Conservation (phyloP, 2,888 invertebrate genomes). For the Pocota personata region DNA sequence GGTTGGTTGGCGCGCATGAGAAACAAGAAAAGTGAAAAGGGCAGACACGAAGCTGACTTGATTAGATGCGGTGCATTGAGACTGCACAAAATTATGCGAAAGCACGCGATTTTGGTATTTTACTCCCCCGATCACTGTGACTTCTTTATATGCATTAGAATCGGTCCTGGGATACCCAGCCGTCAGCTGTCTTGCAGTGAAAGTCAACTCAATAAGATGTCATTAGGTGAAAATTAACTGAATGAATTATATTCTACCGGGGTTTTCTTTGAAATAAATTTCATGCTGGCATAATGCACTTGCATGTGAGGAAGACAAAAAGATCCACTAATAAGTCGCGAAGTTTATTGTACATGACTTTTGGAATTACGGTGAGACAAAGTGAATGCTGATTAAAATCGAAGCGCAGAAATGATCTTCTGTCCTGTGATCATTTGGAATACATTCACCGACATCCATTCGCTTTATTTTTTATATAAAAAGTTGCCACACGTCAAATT, state of each 20-base stretch:
- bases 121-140: background rate
- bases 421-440: background rate
- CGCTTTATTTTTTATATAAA: no score
- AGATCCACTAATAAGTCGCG: background rate
- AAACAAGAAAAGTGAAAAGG: constrained; percentile 49
- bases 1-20: background rate
- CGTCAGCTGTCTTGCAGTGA: constrained; percentile 27
- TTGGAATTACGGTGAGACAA: background rate
- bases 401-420: background rate
- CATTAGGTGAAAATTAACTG: constrained; percentile 46
- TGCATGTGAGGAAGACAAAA: background rate
- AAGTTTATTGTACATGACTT: background rate
- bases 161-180: constrained; percentile 21
- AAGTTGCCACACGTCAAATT: no score
- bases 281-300: background rate
- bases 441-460: background rate
- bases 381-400: background rate
- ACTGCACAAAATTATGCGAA: constrained; percentile 51
- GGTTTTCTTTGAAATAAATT: background rate
- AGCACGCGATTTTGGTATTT: constrained; percentile 56
- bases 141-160: constrained; percentile 22
- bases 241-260: constrained; percentile 30
- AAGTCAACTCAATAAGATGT: constrained; percentile 49
- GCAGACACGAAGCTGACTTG: constrained; percentile 29
- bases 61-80: constrained; percentile 10